Base-by-base conservation (phyloP, 1,140 invertebrate species). In the Dermatophagoides farinae region DNA sequence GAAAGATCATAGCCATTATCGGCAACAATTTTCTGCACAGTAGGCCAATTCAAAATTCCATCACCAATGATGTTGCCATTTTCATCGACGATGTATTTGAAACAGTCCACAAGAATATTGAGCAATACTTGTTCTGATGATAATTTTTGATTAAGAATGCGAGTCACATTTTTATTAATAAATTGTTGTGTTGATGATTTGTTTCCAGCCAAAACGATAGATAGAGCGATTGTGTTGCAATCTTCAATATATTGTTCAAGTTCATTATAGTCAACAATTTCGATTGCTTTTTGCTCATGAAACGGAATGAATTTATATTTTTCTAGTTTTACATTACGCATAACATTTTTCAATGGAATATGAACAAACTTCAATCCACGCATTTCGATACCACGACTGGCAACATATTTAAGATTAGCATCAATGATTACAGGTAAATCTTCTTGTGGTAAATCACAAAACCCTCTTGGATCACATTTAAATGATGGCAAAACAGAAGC, bases 281-380 rank as follows among this genome's bases (percentile, higher is more conserved):
- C 60, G 38, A 61, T 61, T 20, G 60, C 60, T 9, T 20, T 44
- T 6, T 54, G 20, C n/a, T 61, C 60, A 6, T 14, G 9, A 18
- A 41, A 22, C 12, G 60, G 57, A 5, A 61, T 58, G 8, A 61
- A 61, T 60, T 61, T 10, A 47, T 61, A 61, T 38, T 61, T 61
- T 25, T 61, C 60, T 49, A 61, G 49, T 37, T 61, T 59, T 1
- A 61, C 60, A 49, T 61, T 58, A 5, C 39, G 22, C 60, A 61
- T 61, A 4, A 61, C 54, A 39, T 61, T 61, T 38, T 61, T 61
- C 22, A 61, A 23, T 1, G 60, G 58, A 61, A 61, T 61, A 41
- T 61, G 18, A 18, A 49, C 60, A 61, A 61, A 61, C 16, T 61
- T 61, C 12, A 61, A 20, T 20, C 58, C 57, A 8, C 23, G 62